phyloP scores from a whole-genome alignment of 2,797 vertebrate species.

The Tympanoctomys barrerae region DNA sequence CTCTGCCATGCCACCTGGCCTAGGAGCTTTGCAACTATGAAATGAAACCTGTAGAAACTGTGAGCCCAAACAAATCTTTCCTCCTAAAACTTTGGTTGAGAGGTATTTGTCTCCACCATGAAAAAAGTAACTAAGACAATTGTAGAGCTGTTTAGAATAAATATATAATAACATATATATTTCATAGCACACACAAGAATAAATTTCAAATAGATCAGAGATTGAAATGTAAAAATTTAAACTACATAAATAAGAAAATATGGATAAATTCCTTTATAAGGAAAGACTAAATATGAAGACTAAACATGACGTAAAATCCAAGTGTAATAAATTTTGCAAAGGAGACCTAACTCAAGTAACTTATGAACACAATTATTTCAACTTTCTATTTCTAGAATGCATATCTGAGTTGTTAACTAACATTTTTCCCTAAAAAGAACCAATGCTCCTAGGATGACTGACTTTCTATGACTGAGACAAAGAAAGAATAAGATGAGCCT shows the following conservation, averaged over 20 bases:
- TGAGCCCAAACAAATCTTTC: neutral
- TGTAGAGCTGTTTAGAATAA: conserved; percentile 3
- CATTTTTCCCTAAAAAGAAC: conserved; percentile 4
- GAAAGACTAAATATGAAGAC: neutral
- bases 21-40: neutral
- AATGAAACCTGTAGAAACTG: neutral
- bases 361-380: conserved; percentile 2
- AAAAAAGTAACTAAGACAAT: neutral
- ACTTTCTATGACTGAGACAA: neutral
- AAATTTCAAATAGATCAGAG: conserved; percentile 24
- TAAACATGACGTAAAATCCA: conserved; percentile 29
- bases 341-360: neutral
- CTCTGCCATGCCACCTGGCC: neutral
- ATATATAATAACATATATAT: conserved; percentile 9
- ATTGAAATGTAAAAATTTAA: conserved; percentile 43
- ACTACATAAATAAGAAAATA: neutral
- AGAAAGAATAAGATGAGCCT: neutral
- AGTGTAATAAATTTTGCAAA: neutral
- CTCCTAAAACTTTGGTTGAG: neutral
- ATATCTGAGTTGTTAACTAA: conserved; percentile 6
- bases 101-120: neutral
- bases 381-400: neutral
- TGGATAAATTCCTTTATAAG: neutral
- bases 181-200: neutral
- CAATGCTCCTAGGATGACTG: neutral